Percentiles rank a stretch among this genome's conserved stretches.
These are phyloP conservation scores for Xanthorhoe designata DNA, from an alignment of 2,888 invertebrate genomes.

Conservation along the genomic window DNA sequence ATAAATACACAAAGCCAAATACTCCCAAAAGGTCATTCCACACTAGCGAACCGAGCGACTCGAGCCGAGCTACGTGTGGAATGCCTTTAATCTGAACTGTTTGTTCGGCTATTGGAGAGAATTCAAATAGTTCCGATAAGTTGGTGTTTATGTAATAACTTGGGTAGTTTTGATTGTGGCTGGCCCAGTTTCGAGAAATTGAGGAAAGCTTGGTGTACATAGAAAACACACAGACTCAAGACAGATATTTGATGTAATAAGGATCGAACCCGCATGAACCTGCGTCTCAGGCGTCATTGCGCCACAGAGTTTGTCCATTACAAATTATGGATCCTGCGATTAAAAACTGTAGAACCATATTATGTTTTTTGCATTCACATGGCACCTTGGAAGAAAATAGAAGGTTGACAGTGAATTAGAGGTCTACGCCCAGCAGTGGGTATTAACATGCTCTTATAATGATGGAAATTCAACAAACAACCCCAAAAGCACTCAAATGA, in stretches of 20 bases:
- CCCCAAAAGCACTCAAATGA: not conserved
- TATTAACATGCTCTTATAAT: too few relatives aligned
- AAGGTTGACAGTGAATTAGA: too few relatives aligned
- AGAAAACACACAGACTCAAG: too few relatives aligned
- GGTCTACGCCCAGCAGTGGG: too few relatives aligned
- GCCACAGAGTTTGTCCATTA: too few relatives aligned
- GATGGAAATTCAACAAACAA: not conserved
- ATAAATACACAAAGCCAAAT: not conserved
- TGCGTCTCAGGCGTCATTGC: too few relatives aligned
- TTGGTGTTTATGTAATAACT: conserved; percentile 21
- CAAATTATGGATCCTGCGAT: too few relatives aligned
- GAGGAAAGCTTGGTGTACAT: not conserved
- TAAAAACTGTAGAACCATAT: too few relatives aligned
- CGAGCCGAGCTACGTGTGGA: conserved; percentile 17
- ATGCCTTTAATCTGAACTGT: conserved; percentile 27
- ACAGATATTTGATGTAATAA: too few relatives aligned
- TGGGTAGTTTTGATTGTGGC: conserved; percentile 2
- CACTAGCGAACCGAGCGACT: conserved; percentile 36
- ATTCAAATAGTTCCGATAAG: conserved; percentile 25
- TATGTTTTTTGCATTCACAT: too few relatives aligned
- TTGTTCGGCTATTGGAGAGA: conserved; percentile 14
- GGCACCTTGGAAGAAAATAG: too few relatives aligned
- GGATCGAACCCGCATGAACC: too few relatives aligned
- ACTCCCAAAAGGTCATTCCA: conserved; percentile 39
- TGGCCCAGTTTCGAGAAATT: not conserved